Evolutionary conservation across 2,888 invertebrate genomes (phyloP), one percentile per base, ranked within the genome.

Genomic region (Drosophila nr. perissopoda): DNA sequence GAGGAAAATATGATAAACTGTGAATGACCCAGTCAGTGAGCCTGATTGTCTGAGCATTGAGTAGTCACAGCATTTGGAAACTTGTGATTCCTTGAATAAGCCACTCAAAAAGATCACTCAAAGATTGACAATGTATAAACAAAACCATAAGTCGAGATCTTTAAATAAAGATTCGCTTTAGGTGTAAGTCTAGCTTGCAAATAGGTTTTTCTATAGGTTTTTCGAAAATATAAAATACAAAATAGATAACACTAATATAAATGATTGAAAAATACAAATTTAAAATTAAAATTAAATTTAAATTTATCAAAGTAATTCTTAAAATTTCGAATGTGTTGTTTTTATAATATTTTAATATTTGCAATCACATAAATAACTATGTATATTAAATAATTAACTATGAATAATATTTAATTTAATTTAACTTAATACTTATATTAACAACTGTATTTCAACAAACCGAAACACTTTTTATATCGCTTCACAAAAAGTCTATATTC

Each of bases 1-100:
- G 75, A 27, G 31, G n/a, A 33, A 52, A 65, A 63, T 53, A 42
- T 63, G 62, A 79, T 53, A 27, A 59, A 70, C 66, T 66, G 70
- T 48, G 79, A 79, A 70, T 77, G 38, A 70, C 29, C 36, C 53
- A 54, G 49, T 65, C 21, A 54, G 58, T 46, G 49, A 21, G 29
- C 0, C 25, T 31, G 6, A 40, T 21, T 58, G 4, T 21, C 11
- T 33, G 18, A 13, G 27, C 27, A 29, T 11, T 27, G 4, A 49
- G 4, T 27, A 16, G 49, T 27, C 49, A 27, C 49, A 27, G 10
- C 18, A 49, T 49, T 49, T 49, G 18, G 49, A 10, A 25, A 25
- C 21, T 16, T 7, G 13, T 21, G 21, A 13, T 46, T 16, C 46
- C 1, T 16, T 46, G 16, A 46, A 21, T 7, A 25, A 46, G 46